Base-by-base conservation (phyloP, 1,140 invertebrate genomes). In the Apocrypta bakeri region DNA sequence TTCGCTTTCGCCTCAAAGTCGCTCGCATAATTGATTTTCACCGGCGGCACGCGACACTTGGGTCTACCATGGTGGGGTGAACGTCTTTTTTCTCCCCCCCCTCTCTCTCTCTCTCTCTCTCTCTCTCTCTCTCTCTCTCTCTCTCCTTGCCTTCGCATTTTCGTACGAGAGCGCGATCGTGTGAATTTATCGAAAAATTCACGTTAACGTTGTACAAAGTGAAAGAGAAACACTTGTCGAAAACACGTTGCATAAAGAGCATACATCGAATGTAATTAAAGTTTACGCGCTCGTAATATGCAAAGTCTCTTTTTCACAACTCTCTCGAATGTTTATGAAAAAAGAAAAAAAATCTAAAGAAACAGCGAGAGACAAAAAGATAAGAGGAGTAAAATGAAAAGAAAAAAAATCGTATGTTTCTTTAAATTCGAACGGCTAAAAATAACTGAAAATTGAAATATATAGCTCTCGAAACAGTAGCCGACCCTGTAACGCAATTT, bases 21-120 rank as follows among this genome's bases (percentile, higher is more conserved):
- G 75, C 48, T n/a, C 63, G 63, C 48, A 72, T 77, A 73, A 83
- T 83, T 83, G 42, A 83, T 83, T 78, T 77, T 78, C 81, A 29
- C 68, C 56, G 48, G 37, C 69, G 69, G 69, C 69, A 63, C 21
- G 68, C 6, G 73, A 40, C 42, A 72, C 68, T 56, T 56, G 17
- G 14, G 11, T 4, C 21, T 17, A 31, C 31, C 7, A 17, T n/a
- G 48, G 21, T 56, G 21, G 48, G 48, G 48, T 56, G 40, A 12
- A 72, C 64, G 40, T 40, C 21, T 63, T 73, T 25, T 25, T 3
- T 4, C 24, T 48, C n/a, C 21, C n/a, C 4, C 31, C 11, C 66
- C 31, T 21, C 37, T 63, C 48, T 33, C 25, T 75, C 27, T n/a
- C 21, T 17, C 0, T 74, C 40, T 61, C 72, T n/a, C 11, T 4